These are phyloP conservation scores for Eupithecia subfuscata DNA, from an alignment of 2,888 invertebrate genomes.

Conservation along the genomic window DNA sequence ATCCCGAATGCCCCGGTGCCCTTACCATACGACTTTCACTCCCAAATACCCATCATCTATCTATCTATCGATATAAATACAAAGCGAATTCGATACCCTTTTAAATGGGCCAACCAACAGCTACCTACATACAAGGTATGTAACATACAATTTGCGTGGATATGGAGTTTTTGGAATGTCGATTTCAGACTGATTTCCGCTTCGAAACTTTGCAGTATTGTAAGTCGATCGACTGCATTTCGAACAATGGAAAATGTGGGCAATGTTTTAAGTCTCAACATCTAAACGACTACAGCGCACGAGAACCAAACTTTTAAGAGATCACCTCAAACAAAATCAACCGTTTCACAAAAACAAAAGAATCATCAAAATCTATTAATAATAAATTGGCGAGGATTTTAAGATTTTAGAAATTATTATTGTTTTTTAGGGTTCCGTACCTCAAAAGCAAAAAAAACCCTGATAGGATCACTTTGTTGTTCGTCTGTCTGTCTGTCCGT, in stretches of 20 bases:
- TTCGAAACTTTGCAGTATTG: background rate
- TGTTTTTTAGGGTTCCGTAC: too few species aligned
- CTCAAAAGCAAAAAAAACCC: too few species aligned
- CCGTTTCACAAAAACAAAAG: too few species aligned
- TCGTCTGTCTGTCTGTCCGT: too few species aligned
- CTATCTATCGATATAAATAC: conserved; percentile 47
- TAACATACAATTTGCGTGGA: background rate
- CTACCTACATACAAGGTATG: background rate
- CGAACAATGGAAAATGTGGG: background rate
- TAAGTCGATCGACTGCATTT: background rate
- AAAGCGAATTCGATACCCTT: conserved; percentile 12
- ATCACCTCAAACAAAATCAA: too few species aligned
- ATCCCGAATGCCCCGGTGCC: conserved; percentile 76
- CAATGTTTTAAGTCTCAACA: too few species aligned
- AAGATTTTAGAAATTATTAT: too few species aligned
- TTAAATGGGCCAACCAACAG: conserved; percentile 5
- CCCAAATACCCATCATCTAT: conserved; percentile 52
- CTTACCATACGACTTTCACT: conserved; percentile 73
- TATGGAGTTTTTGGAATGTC: background rate
- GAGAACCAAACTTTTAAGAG: too few species aligned
- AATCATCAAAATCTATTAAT: too few species aligned
- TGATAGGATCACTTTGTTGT: too few species aligned
- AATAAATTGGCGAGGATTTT: too few species aligned
- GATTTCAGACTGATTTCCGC: background rate
- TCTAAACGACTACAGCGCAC: too few species aligned